Percentiles rank a stretch among this genome's conserved stretches.
Conservation (phyloP, 2,113 vertebrate species). For the Podocnemis expansa region DNA sequence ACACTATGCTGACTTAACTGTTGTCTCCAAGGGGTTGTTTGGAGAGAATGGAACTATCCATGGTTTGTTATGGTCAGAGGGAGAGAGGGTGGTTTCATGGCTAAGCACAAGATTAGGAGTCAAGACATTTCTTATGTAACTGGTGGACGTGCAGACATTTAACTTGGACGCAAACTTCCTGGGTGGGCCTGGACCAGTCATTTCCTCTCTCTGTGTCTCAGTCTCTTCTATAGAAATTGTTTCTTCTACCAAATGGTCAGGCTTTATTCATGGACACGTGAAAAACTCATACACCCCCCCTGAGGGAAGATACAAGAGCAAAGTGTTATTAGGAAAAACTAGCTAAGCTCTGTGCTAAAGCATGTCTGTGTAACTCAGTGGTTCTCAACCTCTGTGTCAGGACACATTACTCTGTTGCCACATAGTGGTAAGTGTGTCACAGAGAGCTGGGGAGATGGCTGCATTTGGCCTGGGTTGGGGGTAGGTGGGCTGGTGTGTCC, state of each 20-base stretch:
- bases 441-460: no score
- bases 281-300: neutral
- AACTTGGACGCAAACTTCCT: neutral
- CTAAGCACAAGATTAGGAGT: neutral
- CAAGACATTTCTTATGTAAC: neutral
- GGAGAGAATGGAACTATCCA: neutral
- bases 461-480: no score
- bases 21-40: neutral
- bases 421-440: no score
- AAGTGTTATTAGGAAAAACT: neutral
- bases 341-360: neutral
- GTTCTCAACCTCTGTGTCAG: no score
- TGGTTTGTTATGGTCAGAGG: neutral
- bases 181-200: neutral
- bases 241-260: neutral
- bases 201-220: neutral
- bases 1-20: neutral
- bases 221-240: neutral
- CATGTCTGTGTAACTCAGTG: neutral
- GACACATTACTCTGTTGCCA: no score
- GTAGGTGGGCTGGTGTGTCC: no score
- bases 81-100: neutral
- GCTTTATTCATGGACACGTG: neutral
- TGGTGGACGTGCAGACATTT: neutral
- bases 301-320: neutral